phyloP scores from a whole-genome alignment of 2,797 vertebrate genomes.

The Mormyrops attenuatus region DNA sequence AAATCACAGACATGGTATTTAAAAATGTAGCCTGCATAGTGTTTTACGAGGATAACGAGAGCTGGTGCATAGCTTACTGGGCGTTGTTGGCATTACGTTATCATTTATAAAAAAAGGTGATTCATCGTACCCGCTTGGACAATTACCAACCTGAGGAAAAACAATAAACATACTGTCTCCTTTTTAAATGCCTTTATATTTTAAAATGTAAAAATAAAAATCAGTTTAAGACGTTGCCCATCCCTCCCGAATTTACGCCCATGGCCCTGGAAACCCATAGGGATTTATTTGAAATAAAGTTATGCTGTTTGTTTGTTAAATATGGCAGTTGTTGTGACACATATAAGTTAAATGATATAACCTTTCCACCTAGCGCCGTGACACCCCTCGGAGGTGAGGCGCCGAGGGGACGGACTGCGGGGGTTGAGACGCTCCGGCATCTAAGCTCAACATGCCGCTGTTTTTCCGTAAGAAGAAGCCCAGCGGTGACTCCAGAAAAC shows the following conservation, averaged over 20 bases:
- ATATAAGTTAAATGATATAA: background rate
- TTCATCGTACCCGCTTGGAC: background rate
- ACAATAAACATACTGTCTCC: background rate
- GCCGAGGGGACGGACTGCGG: background rate
- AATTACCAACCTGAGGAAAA: background rate
- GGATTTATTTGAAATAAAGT: background rate
- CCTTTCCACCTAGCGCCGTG: background rate
- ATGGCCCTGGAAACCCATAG: background rate
- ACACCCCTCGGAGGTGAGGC: background rate
- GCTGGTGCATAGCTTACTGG: background rate
- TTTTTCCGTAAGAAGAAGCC: conserved; percentile 86
- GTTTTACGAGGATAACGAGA: background rate
- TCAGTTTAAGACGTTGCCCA: background rate
- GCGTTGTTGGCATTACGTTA: background rate
- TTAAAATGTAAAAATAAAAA: background rate
- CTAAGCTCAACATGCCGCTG: conserved; percentile 69
- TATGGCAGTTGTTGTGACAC: background rate
- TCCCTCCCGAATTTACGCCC: background rate
- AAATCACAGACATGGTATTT: background rate
- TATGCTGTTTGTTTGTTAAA: background rate
- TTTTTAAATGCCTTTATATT: background rate
- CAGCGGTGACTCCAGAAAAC: conserved; percentile 77
- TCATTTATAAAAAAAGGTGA: background rate
- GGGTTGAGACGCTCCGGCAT: background rate
- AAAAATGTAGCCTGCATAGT: background rate